A percentile compares a stretch with the other conserved stretches of the same genome.
phyloP scores from a whole-genome alignment of 1,140 invertebrate genomes.

The Octopus sinensis region DNA sequence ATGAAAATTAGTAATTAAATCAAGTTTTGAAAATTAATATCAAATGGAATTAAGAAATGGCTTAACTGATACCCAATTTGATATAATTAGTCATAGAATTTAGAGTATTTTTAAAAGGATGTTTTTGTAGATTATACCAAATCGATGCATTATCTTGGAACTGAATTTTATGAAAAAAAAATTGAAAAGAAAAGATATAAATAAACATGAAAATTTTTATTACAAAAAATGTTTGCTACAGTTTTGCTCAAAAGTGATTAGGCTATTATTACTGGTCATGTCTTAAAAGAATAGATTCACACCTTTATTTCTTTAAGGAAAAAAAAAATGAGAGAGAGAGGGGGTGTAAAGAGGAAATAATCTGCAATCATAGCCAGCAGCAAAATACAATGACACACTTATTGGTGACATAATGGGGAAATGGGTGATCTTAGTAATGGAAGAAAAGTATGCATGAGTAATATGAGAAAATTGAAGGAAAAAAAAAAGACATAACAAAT shows the following conservation, averaged over 20 bases:
- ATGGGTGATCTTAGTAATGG: background rate
- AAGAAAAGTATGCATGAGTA: background rate
- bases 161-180: background rate
- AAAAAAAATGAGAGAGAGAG: background rate
- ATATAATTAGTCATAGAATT: too few species aligned
- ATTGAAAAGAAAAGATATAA: background rate
- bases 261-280: background rate
- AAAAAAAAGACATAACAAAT: background rate
- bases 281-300: too few species aligned
- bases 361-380: background rate
- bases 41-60: too few species aligned
- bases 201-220: conserved; percentile 9
- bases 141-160: background rate
- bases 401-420: background rate
- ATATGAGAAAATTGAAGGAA: background rate
- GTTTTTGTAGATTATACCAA: too few species aligned
- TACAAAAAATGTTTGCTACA: conserved; percentile 7
- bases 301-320: too few species aligned
- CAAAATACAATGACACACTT: background rate
- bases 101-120: too few species aligned
- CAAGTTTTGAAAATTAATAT: too few species aligned
- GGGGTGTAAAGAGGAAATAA: background rate
- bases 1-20: too few species aligned
- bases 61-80: too few species aligned
- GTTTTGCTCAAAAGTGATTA: conserved; percentile 5